These are phyloP conservation scores for Uria lomvia DNA, from an alignment of 2,113 vertebrate genomes.

Conservation along the genomic window DNA sequence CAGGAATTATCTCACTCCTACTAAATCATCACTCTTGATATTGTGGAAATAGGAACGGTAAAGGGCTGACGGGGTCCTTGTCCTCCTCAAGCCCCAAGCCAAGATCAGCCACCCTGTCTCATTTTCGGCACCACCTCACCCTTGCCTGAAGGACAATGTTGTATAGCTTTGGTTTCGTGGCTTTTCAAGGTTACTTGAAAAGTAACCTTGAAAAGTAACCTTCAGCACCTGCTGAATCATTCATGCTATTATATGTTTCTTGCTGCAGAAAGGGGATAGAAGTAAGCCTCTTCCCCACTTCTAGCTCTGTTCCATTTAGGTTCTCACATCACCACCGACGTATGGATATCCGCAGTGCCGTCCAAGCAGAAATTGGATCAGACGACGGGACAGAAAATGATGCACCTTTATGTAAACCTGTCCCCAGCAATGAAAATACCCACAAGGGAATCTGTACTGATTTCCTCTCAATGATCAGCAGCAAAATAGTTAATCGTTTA, in stretches of 20 bases:
- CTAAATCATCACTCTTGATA: background rate
- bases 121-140: background rate
- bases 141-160: background rate
- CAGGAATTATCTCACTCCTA: background rate
- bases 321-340: background rate
- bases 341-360: accelerated
- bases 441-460: background rate
- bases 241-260: background rate
- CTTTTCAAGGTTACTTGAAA: background rate
- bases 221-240: background rate
- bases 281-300: background rate
- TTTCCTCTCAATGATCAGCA: background rate
- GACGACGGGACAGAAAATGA: background rate
- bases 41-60: background rate
- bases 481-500: background rate
- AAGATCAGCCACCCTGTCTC: background rate
- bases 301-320: background rate
- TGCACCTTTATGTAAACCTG: background rate
- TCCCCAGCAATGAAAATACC: background rate
- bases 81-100: background rate
- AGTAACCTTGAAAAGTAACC: too few species aligned
- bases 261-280: background rate
- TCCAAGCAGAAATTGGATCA: accelerated
- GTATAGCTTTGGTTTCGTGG: background rate
- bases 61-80: background rate